Conservation (phyloP, 2,113 vertebrate genomes). For the Lepisosteus oculatus region DNA sequence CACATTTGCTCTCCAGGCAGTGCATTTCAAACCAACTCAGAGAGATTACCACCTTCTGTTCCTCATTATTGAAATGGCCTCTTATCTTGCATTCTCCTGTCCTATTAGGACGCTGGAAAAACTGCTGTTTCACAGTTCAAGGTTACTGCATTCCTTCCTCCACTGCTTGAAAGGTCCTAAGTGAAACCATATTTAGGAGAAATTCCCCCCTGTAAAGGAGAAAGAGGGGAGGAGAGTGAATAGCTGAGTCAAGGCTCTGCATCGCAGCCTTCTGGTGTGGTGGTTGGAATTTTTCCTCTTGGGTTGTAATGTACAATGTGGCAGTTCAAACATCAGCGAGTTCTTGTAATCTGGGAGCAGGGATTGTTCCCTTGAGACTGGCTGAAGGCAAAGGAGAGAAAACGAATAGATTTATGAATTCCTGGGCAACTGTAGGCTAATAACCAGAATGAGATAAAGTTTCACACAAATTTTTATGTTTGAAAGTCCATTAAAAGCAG, state of each 20-base stretch:
- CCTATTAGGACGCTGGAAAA: not conserved
- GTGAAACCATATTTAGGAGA: not conserved
- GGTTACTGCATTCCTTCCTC: not conserved
- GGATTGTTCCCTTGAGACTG: not conserved
- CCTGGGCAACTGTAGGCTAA: not conserved
- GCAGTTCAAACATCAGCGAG: not conserved
- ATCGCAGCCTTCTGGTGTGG: conserved; percentile 3
- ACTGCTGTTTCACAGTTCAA: conserved; percentile 7
- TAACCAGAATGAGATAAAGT: not conserved
- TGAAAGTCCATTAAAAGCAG: too few species aligned
- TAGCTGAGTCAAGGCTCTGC: not conserved
- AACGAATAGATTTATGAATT: not conserved
- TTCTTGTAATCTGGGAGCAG: not conserved
- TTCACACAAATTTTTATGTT: too few species aligned
- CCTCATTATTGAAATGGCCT: not conserved
- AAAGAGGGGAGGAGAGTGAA: not conserved
- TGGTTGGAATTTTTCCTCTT: not conserved
- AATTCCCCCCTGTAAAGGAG: too few species aligned
- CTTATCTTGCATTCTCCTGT: not conserved
- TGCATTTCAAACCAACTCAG: not conserved
- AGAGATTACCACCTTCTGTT: not conserved
- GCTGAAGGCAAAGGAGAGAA: not conserved
- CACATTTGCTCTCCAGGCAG: not conserved
- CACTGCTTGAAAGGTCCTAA: not conserved
- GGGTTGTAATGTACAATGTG: not conserved